These are phyloP conservation scores for Eulimnadia texana DNA, from an alignment of 1,140 invertebrate species.

Conservation along the genomic window DNA sequence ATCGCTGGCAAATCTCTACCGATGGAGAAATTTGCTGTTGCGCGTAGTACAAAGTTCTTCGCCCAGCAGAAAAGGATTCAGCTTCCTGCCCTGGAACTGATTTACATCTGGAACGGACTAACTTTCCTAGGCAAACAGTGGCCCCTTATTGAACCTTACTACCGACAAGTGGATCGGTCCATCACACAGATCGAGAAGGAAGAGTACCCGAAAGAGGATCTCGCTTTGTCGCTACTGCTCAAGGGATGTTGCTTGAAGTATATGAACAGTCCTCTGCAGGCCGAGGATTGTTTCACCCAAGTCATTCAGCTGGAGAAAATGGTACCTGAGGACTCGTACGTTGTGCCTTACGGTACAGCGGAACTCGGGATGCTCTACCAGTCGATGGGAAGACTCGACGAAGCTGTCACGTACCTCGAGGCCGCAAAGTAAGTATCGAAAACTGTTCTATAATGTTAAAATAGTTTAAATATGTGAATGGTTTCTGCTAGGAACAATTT, in stretches of 20 bases:
- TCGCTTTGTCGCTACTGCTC: slow-evolving; percentile 55
- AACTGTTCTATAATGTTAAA: neutral
- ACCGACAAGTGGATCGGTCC: slow-evolving; percentile 51
- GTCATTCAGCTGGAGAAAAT: slow-evolving; percentile 55
- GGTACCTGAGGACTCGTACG: slow-evolving; percentile 66
- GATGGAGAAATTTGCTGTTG: slow-evolving; percentile 88
- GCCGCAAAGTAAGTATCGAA: slow-evolving; percentile 56
- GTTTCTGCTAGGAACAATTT: slow-evolving; percentile 57
- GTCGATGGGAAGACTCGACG: slow-evolving; percentile 44
- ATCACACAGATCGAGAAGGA: slow-evolving; percentile 26
- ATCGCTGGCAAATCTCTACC: slow-evolving; percentile 92
- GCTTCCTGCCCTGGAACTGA: slow-evolving; percentile 70
- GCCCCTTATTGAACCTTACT: slow-evolving; percentile 47
- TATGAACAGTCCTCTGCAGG: slow-evolving; percentile 49
- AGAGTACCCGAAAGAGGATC: slow-evolving; percentile 55
- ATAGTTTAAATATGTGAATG: slow-evolving; percentile 16
- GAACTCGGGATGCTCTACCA: slow-evolving; percentile 68
- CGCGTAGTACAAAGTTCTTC: slow-evolving; percentile 62
- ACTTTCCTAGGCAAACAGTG: slow-evolving; percentile 59
- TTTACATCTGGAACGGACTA: slow-evolving; percentile 91
- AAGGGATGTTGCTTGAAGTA: slow-evolving; percentile 70
- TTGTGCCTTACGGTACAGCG: slow-evolving; percentile 70
- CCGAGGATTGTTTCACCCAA: slow-evolving; percentile 56
- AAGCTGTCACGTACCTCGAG: slow-evolving; percentile 57
- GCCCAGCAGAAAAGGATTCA: slow-evolving; percentile 54